phyloP scores from a whole-genome alignment of 2,888 invertebrate genomes.

The Buathra laborator region DNA sequence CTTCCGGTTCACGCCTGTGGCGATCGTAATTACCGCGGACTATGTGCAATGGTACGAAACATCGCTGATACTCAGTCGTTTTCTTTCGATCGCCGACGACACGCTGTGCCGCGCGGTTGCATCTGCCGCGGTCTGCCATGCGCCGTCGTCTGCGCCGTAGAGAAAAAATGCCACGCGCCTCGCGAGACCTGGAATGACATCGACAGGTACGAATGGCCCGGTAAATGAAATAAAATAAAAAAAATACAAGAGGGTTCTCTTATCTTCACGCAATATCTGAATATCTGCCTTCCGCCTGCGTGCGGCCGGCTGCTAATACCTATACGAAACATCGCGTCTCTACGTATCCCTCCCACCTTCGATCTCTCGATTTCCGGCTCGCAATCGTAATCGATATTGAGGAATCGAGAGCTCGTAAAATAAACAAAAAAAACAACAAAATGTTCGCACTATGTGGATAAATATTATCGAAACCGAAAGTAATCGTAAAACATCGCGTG shows the following conservation, averaged over 20 bases:
- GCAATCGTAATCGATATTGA: conserved; percentile 33
- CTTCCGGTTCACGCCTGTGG: conserved; percentile 79
- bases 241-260: conserved; percentile 51
- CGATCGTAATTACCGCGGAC: conserved; percentile 78
- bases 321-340: conserved; percentile 31
- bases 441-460: not conserved
- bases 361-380: not conserved
- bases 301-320: conserved; percentile 64
- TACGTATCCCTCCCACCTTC: not conserved
- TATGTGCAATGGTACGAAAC: conserved; percentile 81
- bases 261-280: conserved; percentile 81
- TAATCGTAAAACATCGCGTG: conserved; percentile 45
- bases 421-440: not conserved
- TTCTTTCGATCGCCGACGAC: conserved; percentile 22
- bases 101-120: conserved; percentile 57
- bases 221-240: conserved; percentile 12
- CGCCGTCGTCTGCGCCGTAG: not conserved
- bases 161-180: conserved; percentile 46
- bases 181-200: conserved; percentile 54
- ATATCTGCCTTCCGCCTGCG: conserved; percentile 73
- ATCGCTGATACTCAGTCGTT: conserved; percentile 61
- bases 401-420: conserved; percentile 15
- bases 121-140: conserved; percentile 75
- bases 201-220: conserved; percentile 76
- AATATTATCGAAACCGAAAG: not conserved